Percentiles rank a stretch among this genome's conserved stretches.
These are phyloP conservation scores for Ceratina japonica DNA, from an alignment of 1,140 invertebrate species.

Conservation along the genomic window DNA sequence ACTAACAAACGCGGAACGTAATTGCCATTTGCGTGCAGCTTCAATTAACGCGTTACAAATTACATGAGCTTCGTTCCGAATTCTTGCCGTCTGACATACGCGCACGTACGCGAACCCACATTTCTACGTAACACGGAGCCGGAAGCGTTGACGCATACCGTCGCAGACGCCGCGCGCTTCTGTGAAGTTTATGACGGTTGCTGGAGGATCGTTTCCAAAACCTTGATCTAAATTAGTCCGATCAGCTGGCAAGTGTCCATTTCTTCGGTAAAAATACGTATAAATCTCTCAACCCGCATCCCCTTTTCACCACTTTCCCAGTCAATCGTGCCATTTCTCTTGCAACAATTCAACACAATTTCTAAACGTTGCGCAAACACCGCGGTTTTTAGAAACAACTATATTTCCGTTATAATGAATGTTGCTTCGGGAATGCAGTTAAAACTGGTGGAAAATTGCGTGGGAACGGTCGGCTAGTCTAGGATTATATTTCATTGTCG, in stretches of 20 bases:
- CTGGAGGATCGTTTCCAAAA: conserved; percentile 44
- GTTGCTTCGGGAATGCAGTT: not conserved
- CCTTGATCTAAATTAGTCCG: conserved; percentile 50
- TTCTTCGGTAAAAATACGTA: conserved; percentile 38
- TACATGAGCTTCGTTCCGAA: conserved; percentile 7
- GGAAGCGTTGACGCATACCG: conserved; percentile 9
- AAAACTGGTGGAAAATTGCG: too few relatives aligned
- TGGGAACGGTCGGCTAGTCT: too few relatives aligned
- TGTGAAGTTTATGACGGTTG: conserved; percentile 24
- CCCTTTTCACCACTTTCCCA: not conserved
- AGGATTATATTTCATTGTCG: not conserved
- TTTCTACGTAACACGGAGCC: too few relatives aligned
- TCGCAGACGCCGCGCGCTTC: conserved; percentile 8
- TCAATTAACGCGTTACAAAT: conserved; percentile 29
- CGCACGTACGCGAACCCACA: not conserved
- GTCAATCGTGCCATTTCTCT: conserved; percentile 2
- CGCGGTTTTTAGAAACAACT: not conserved
- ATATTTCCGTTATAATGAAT: not conserved
- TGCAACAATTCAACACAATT: too few relatives aligned
- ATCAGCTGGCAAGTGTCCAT: conserved; percentile 46
- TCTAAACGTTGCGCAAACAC: too few relatives aligned
- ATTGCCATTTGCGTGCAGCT: conserved; percentile 16
- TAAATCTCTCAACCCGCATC: conserved; percentile 16
- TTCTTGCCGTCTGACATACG: conserved; percentile 19
- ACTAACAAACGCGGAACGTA: conserved; percentile 8